phyloP scores from a whole-genome alignment of 2,888 invertebrate species.

The Clostera curtula region DNA sequence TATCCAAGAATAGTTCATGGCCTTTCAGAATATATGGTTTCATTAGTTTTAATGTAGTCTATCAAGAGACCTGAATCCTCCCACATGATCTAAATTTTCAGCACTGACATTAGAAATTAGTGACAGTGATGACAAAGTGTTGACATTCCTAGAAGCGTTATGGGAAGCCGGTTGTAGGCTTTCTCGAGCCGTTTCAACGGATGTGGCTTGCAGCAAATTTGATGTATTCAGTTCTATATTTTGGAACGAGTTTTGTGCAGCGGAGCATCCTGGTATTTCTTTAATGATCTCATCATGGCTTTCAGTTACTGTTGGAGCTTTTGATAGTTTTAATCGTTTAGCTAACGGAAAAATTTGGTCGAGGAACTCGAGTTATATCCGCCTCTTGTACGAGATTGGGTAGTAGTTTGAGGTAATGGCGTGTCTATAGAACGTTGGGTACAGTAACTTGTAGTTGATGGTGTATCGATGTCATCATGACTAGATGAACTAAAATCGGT shows the following conservation, averaged over 20 bases:
- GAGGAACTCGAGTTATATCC: background rate
- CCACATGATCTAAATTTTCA: constrained; percentile 2
- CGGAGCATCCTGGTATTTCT: too few species aligned
- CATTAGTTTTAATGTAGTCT: constrained; percentile 3
- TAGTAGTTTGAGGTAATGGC: too few species aligned
- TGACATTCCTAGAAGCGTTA: constrained; percentile 2
- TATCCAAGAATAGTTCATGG: constrained; percentile 12
- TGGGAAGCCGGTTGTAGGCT: constrained; percentile 1
- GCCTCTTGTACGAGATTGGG: too few species aligned
- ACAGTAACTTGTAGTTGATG: background rate
- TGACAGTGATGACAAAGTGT: constrained; percentile 2
- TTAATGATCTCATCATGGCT: constrained; percentile 2
- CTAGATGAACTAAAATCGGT: background rate
- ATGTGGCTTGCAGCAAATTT: constrained; percentile 1
- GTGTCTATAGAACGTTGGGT: background rate
- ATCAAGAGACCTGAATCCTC: constrained; percentile 2
- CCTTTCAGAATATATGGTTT: constrained; percentile 13
- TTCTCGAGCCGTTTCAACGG: constrained; percentile 1
- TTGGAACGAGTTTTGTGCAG: constrained; percentile 1
- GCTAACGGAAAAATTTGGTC: background rate
- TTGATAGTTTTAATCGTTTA: constrained; percentile 1
- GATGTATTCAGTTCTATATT: constrained; percentile 2
- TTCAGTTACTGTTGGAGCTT: constrained; percentile 1
- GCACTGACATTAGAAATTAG: constrained; percentile 2
- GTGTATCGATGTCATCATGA: constrained; percentile 3